Evolutionary conservation across 2,888 invertebrate species (phyloP), one percentile per base, ranked within the genome.

Genomic region (Pyralis farinalis): DNA sequence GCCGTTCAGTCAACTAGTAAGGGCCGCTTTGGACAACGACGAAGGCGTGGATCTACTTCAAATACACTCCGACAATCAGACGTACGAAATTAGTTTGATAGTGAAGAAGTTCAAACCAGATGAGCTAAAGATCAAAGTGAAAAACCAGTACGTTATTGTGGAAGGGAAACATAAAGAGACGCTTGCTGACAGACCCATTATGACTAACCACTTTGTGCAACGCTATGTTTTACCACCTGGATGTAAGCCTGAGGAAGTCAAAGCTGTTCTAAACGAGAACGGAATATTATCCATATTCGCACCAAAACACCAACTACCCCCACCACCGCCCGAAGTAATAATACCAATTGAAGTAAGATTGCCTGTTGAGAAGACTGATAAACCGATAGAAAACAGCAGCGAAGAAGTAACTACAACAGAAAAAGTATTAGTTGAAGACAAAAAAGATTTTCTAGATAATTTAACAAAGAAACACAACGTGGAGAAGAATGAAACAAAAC

Each of bases 1-100:
- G 87, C 85, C 86, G 2, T 88, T 86, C 86, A 80, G 71, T 46
- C 80, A 83, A 46, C 69, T 87, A 20, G 66, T 86, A 37, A 66
- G 66, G 44, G 78, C 83, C 1, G 68, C 75, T 5, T 43, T 81
- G 22, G 76, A 80, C 40, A 56, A 63, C 7, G 77, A 80, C 32
- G 71, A 80, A 33, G 63, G 60, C 39, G 47, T 83, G 6, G 81
- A 82, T 42, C 82, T 85, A 45, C 81, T 86, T 0, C 70, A 82
- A 47, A 80, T 87, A 1, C 51, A 71, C n/a, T 78, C 84, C 1
- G 76, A 77, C 39, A 56, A 65, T 1, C 66, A 81, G 3, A 77
- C 73, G 37, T 78, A 79, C 41, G 69, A 75, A 49, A 68, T 88
- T 9, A 75, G 71, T 35, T 51, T 88, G 22, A 76, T 66, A 55